Conservation (phyloP, 2,888 invertebrate genomes). For the Callyntrura sp. region DNA sequence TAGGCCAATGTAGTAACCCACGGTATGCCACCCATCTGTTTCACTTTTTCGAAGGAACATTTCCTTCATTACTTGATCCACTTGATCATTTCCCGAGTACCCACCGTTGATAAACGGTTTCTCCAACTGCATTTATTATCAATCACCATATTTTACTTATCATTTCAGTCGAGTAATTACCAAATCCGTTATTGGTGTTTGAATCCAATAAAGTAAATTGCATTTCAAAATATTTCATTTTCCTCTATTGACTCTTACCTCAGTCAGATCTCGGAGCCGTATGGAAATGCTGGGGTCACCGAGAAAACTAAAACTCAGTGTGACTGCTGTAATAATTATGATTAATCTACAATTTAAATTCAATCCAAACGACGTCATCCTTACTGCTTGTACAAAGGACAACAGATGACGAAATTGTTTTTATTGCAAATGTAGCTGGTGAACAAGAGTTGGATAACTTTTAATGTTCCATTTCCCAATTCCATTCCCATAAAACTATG, state of each 20-base stretch:
- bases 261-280: neutral
- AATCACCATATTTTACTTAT: no score
- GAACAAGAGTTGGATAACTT: neutral
- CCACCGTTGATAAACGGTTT: neutral
- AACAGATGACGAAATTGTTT: neutral
- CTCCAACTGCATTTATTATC: constrained; percentile 27
- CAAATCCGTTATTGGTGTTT: neutral
- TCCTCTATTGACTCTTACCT: neutral
- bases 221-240: neutral
- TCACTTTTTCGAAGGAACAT: neutral
- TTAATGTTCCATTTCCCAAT: no score
- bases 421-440: neutral
- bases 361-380: neutral
- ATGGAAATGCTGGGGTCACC: neutral
- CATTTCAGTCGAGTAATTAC: no score
- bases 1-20: constrained; percentile 2
- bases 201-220: no score
- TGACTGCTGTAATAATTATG: neutral
- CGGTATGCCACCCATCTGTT: constrained; percentile 19
- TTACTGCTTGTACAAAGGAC: neutral
- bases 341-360: neutral
- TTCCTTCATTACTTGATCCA: neutral
- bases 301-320: constrained; percentile 7
- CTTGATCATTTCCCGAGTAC: neutral
- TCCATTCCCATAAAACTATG: no score